Evolutionary conservation across 2,888 invertebrate species (phyloP).

Genomic region (Volucella bombylans): DNA sequence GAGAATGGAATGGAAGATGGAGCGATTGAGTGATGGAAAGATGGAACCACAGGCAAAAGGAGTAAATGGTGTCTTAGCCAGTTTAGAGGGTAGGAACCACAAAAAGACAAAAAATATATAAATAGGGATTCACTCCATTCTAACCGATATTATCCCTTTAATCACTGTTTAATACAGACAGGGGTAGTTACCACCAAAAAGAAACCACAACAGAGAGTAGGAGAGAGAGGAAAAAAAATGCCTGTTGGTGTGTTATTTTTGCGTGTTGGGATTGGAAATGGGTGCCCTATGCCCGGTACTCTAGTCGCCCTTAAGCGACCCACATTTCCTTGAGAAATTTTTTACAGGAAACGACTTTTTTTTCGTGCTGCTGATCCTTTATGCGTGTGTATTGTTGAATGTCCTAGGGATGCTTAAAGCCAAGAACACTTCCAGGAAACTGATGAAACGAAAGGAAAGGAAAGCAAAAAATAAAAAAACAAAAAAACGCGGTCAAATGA

Average conservation of each 20-base stretch:
- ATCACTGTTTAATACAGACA: constrained; percentile 65
- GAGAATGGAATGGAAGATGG: background rate
- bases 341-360: constrained; percentile 11
- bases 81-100: too few relatives aligned
- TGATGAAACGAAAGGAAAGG: constrained; percentile 12
- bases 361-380: background rate
- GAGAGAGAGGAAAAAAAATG: background rate
- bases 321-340: constrained; percentile 16
- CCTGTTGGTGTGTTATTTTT: constrained; percentile 42
- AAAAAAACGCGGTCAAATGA: constrained; percentile 29
- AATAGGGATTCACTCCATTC: constrained; percentile 30
- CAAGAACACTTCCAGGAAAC: constrained; percentile 33
- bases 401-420: constrained; percentile 26
- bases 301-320: background rate
- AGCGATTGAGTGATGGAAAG: too few relatives aligned
- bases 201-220: background rate
- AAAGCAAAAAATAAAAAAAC: constrained; percentile 19
- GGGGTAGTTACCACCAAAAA: constrained; percentile 29
- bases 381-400: background rate
- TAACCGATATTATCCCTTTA: constrained; percentile 66
- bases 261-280: constrained; percentile 13
- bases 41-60: constrained; percentile 35
- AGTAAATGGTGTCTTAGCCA: constrained; percentile 7
- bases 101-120: too few relatives aligned
- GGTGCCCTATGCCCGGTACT: constrained; percentile 1